Conservation (phyloP, 2,797 vertebrate species). For the Notolepis coatsorum region DNA sequence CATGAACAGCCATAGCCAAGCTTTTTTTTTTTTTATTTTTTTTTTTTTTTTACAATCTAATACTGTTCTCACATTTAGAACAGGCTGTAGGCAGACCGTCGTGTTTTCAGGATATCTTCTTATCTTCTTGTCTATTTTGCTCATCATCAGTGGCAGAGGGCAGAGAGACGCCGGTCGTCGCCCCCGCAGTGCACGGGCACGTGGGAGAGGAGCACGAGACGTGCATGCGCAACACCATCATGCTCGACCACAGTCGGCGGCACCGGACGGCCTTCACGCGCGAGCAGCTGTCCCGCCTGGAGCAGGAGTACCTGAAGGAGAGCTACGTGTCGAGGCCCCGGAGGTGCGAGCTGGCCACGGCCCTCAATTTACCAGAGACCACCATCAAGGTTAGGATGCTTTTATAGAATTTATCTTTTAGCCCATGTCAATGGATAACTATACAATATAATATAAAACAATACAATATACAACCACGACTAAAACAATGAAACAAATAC, state of each 20-base stretch:
- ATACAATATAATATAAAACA: too few species aligned
- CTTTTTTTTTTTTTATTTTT: too few species aligned
- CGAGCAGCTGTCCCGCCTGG: constrained; percentile 79
- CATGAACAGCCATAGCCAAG: too few species aligned
- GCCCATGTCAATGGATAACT: too few species aligned
- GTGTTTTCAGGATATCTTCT: too few species aligned
- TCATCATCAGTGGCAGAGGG: constrained; percentile 68
- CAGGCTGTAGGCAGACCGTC: too few species aligned
- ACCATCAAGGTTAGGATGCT: constrained; percentile 71
- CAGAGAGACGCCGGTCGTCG: constrained; percentile 63
- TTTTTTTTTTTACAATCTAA: too few species aligned
- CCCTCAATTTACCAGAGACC: constrained; percentile 74
- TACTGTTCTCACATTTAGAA: too few species aligned
- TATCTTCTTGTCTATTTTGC: neutral
- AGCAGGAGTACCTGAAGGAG: constrained; percentile 83
- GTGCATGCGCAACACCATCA: constrained; percentile 57
- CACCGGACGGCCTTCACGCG: constrained; percentile 84
- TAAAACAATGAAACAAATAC: too few species aligned
- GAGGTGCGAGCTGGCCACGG: constrained; percentile 74
- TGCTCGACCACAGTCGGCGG: constrained; percentile 76
- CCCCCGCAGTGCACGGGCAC: constrained; percentile 45
- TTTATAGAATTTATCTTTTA: too few species aligned
- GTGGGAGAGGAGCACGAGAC: constrained; percentile 58
- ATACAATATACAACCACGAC: too few species aligned
- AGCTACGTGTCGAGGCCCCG: constrained; percentile 78